Evolutionary conservation across 1,140 invertebrate genomes (phyloP).

Genomic region (Diachasma alloeum): DNA sequence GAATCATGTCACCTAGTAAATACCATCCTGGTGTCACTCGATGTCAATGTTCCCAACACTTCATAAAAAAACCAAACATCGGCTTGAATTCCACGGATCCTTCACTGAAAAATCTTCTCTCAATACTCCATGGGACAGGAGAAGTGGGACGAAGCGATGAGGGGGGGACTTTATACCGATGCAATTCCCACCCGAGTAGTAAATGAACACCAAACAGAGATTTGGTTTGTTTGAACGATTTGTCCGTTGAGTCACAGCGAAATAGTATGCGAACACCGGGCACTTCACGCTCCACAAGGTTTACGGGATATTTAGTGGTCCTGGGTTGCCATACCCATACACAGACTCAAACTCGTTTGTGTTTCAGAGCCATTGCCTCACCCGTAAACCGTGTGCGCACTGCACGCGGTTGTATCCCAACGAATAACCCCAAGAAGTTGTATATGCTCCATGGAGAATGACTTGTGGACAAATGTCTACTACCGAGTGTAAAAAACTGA

Average conservation of each 20-base stretch:
- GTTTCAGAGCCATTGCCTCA: neutral
- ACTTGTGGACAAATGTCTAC: neutral
- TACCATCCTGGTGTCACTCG: no score
- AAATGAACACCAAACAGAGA: neutral
- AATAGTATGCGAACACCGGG: neutral
- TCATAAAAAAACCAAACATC: no score
- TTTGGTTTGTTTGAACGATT: constrained; percentile 4
- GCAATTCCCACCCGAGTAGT: neutral
- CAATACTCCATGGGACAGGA: no score
- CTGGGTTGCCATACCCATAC: neutral
- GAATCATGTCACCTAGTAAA: no score
- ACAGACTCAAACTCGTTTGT: constrained; percentile 1
- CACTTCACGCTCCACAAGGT: neutral
- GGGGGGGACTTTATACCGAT: neutral
- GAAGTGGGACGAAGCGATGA: neutral
- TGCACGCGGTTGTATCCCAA: neutral
- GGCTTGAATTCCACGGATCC: no score
- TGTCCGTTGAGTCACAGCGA: neutral
- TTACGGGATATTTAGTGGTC: constrained; percentile 7
- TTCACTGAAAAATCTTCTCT: no score
- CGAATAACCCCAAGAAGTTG: neutral
- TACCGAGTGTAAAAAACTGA: neutral
- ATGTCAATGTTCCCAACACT: no score
- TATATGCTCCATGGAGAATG: neutral
- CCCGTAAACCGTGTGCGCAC: neutral